A percentile compares a stretch with the other conserved stretches of the same genome.
Evolutionary conservation across 2,113 vertebrate species (phyloP).

Genomic region (Poeciliopsis occidentalis): DNA sequence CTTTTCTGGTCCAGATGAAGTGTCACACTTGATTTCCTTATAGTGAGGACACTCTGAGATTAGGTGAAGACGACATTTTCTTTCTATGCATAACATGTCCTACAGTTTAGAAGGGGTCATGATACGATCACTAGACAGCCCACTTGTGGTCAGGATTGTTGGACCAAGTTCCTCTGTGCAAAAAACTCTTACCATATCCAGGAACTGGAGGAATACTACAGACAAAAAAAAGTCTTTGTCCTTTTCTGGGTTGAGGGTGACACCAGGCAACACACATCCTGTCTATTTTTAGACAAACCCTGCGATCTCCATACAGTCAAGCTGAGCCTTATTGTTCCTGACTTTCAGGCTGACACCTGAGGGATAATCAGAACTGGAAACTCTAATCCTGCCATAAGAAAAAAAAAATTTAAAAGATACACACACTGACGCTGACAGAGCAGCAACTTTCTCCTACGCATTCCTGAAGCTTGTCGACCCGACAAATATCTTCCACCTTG

Average conservation of each 20-base stretch:
- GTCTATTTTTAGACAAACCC: neutral
- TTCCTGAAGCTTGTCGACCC: slow-evolving; percentile 23
- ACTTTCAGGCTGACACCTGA: slow-evolving; percentile 21
- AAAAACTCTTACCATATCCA: neutral
- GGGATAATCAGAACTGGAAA: slow-evolving; percentile 43
- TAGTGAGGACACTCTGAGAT: neutral
- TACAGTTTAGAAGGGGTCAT: neutral
- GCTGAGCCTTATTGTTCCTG: slow-evolving; percentile 3
- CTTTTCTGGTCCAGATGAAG: neutral
- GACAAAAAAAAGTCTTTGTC: neutral
- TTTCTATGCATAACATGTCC: neutral
- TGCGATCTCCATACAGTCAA: neutral
- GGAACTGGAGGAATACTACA: neutral
- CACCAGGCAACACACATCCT: slow-evolving; percentile 11
- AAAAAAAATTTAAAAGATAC: slow-evolving; percentile 10
- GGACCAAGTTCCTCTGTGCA: neutral
- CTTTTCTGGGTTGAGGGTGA: neutral
- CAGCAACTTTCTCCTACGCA: slow-evolving; percentile 36
- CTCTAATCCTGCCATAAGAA: slow-evolving; percentile 47
- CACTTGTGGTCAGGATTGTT: neutral
- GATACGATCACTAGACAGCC: neutral
- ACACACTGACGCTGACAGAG: slow-evolving; percentile 18
- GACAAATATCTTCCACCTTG: slow-evolving; percentile 2
- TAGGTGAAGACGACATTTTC: neutral
- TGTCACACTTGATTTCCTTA: neutral